These are phyloP conservation scores for Nestor notabilis DNA, from an alignment of 2,113 vertebrate genomes.

Conservation along the genomic window DNA sequence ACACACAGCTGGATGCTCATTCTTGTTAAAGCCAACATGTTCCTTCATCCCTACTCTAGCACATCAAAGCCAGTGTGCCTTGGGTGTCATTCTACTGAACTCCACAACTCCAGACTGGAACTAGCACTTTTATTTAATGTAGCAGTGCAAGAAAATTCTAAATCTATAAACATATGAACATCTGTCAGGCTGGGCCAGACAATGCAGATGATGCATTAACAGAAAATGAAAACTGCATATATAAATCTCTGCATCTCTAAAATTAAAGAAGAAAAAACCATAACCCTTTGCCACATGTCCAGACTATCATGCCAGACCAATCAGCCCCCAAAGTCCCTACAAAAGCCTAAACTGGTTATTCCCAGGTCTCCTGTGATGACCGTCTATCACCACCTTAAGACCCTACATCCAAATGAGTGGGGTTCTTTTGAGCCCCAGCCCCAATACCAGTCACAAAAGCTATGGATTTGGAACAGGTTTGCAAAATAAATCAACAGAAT, in stretches of 20 bases:
- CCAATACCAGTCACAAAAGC: background rate
- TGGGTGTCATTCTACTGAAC: background rate
- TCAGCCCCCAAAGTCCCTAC: background rate
- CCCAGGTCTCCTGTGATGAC: background rate
- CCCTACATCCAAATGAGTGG: rapidly evolving
- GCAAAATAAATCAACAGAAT: background rate
- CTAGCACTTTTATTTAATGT: background rate
- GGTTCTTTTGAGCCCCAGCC: background rate
- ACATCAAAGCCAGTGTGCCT: background rate
- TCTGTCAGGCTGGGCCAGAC: background rate
- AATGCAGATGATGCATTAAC: background rate
- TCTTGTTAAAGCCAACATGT: background rate
- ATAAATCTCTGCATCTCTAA: background rate
- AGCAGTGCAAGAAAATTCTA: background rate
- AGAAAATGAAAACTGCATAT: background rate
- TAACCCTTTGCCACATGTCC: rapidly evolving
- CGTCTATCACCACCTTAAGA: background rate
- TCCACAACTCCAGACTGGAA: background rate
- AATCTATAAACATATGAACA: slow-evolving; percentile 15
- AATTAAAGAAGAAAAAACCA: background rate
- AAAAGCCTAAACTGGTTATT: background rate
- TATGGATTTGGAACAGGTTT: background rate
- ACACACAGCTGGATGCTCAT: background rate
- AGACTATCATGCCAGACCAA: background rate
- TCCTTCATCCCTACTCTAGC: background rate